Evolutionary conservation across 2,888 invertebrate species (phyloP), one percentile per base, ranked within the genome.

Genomic region (Brachyptera putata): DNA sequence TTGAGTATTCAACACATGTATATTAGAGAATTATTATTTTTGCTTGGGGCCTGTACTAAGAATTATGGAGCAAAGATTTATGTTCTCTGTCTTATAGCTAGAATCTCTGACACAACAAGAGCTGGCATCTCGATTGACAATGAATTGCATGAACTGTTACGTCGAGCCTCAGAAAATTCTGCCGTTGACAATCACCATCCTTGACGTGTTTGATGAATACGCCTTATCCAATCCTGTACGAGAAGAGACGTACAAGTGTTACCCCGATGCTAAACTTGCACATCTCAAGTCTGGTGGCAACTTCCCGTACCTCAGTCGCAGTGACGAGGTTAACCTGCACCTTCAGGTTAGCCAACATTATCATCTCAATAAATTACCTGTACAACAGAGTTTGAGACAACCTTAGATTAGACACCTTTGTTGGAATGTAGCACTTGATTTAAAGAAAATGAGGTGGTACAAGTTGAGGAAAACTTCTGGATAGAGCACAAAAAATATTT

Each of bases 141-240:
- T 94, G 62, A 94, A 94, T 74, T 93, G 93, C 73, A 81, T 87
- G 64, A 86, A 84, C 65, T 84, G 84, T 68, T 89, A 87, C 69
- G 87, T 93, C 3, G 85, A 89, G 69, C 87, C 91, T 2, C 86
- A 89, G 67, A 80, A 84, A 67, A 76, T 93, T 25, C 74, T 77
- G 25, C 76, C 81, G 62, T 69, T 91, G 55, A 84, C 87, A n/a
- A 80, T 91, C 13, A 94, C 93, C 11, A 83, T 94, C 56, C 81
- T 94, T 73, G 92, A 94, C 75, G 93, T 93, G 0, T 93, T 91
- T 79, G 93, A 94, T 74, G 88, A 91, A 68, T 87, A 87, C 73
- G 93, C 93, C 3, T 75, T 94, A 50, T 89, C 90, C 61, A 81
- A 83, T 64, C 73, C 80, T 41, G 92, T 92, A 0, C 77, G 88